These are phyloP conservation scores for Pangasianodon gigas DNA, from an alignment of 2,113 vertebrate species.

Conservation along the genomic window DNA sequence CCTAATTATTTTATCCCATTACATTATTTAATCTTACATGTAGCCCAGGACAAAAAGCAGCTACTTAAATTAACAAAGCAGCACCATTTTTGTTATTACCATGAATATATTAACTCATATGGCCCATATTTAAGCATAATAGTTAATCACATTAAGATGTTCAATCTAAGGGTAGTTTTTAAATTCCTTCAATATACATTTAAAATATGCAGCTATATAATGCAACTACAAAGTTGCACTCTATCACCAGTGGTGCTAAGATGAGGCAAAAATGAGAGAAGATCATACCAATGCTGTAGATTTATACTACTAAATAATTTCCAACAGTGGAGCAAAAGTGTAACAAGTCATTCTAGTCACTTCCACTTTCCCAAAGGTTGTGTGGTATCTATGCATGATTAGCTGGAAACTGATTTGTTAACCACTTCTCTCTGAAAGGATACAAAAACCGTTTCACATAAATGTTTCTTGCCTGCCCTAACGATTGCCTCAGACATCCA, in stretches of 20 bases:
- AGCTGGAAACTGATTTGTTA: background rate
- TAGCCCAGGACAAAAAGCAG: background rate
- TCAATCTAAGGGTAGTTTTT: background rate
- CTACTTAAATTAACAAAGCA: background rate
- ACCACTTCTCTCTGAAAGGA: background rate
- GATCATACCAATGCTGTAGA: background rate
- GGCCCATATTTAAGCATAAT: background rate
- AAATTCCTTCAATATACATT: conserved; percentile 2
- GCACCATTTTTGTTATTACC: background rate
- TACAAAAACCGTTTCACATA: background rate
- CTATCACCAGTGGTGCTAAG: background rate
- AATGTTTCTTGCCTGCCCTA: background rate
- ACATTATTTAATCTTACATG: conserved; percentile 5
- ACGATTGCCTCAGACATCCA: background rate
- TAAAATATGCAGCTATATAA: background rate
- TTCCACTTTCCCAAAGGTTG: background rate
- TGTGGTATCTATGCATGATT: background rate
- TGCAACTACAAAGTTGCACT: background rate
- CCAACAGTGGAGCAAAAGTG: background rate
- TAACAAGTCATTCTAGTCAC: background rate
- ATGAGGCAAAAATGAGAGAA: background rate
- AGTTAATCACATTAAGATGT: background rate
- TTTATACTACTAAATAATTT: background rate
- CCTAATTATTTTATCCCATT: background rate
- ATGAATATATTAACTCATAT: background rate